These are phyloP conservation scores for Alosa sapidissima DNA, from an alignment of 2,797 vertebrate genomes.

Conservation along the genomic window DNA sequence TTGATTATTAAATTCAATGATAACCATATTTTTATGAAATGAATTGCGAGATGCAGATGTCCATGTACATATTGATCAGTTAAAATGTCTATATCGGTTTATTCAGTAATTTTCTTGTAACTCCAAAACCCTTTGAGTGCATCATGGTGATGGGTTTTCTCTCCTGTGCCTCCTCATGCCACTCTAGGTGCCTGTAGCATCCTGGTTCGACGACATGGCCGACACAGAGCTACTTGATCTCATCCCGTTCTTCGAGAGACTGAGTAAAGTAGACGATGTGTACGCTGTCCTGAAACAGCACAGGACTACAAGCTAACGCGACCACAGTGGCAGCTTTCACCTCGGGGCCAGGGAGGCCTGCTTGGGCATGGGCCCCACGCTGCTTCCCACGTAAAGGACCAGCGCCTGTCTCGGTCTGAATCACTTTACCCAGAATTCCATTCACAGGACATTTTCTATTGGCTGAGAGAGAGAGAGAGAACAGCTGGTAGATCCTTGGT, in stretches of 20 bases:
- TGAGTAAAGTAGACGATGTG: slow-evolving; percentile 90
- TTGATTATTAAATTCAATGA: background rate
- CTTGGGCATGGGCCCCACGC: slow-evolving; percentile 61
- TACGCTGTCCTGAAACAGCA: slow-evolving; percentile 90
- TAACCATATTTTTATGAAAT: background rate
- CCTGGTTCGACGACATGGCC: slow-evolving; percentile 96
- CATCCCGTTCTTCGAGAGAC: slow-evolving; percentile 95
- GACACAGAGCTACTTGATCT: slow-evolving; percentile 96
- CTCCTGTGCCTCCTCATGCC: slow-evolving; percentile 1
- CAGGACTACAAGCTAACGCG: slow-evolving; percentile 84
- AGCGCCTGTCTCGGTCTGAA: slow-evolving; percentile 57
- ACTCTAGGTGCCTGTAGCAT: slow-evolving; percentile 87
- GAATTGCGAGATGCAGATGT: background rate
- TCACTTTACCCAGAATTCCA: slow-evolving; percentile 60
- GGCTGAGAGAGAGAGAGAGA: slow-evolving; percentile 51
- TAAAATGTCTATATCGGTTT: background rate
- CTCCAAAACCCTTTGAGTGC: background rate
- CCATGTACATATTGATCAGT: background rate
- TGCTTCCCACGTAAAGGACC: slow-evolving; percentile 72
- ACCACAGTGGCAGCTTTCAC: slow-evolving; percentile 56
- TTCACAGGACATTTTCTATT: slow-evolving; percentile 47
- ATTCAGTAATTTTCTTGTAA: background rate
- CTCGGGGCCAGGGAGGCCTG: slow-evolving; percentile 68
- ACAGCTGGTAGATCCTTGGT: slow-evolving; percentile 45
- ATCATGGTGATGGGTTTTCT: background rate